phyloP scores from a whole-genome alignment of 1,140 invertebrate genomes.

The Drosophila aff. region DNA sequence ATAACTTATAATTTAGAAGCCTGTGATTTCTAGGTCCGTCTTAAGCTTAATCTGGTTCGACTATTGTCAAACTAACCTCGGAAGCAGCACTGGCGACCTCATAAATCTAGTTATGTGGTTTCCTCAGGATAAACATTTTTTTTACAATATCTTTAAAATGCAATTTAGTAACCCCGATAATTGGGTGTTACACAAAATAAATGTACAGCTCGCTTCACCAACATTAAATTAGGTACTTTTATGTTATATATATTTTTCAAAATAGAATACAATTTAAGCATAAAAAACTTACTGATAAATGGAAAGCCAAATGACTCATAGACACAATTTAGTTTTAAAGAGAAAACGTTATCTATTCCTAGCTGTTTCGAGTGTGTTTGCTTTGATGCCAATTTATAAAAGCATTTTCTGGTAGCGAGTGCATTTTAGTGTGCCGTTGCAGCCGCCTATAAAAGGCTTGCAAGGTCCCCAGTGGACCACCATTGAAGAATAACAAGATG shows the following conservation, averaged over 20 bases:
- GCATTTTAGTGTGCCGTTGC: conserved; percentile 26
- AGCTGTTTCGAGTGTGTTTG: conserved; percentile 27
- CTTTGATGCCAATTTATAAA: conserved; percentile 54
- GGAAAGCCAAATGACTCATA: conserved; percentile 6
- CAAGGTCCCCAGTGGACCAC: conserved; percentile 10
- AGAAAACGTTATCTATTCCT: conserved; percentile 18
- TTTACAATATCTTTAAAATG: no score
- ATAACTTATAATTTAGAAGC: no score
- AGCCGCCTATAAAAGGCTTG: conserved; percentile 57
- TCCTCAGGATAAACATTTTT: no score
- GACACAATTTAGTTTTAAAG: not conserved
- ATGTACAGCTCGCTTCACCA: no score
- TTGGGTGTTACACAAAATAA: no score
- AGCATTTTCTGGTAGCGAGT: conserved; percentile 67
- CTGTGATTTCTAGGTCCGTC: no score
- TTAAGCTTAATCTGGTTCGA: no score
- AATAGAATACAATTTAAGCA: conserved; percentile 1
- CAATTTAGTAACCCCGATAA: no score
- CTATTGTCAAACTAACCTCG: no score
- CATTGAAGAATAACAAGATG: conserved; percentile 47
- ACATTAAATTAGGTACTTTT: not conserved
- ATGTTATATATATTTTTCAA: not conserved
- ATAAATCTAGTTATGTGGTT: no score
- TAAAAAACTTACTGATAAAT: not conserved
- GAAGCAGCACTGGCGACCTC: no score